Evolutionary conservation across 2,797 vertebrate species (phyloP).

Genomic region (Sardinella longiceps): DNA sequence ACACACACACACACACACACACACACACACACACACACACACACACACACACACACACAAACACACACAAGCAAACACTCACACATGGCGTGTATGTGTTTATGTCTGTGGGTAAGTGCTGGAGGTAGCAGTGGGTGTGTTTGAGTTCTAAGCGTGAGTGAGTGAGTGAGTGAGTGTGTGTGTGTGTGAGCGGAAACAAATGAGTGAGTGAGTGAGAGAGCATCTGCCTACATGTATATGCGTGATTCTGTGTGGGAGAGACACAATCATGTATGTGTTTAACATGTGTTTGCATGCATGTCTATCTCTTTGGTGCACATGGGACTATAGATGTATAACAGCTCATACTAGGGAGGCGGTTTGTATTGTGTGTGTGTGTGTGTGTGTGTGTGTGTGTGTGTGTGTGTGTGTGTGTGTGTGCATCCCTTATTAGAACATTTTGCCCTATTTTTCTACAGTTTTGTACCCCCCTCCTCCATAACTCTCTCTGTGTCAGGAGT

Average conservation of each 20-base stretch:
- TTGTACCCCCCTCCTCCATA: not conserved
- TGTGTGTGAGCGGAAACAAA: no score
- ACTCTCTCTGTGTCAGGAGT: not conserved
- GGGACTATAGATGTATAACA: not conserved
- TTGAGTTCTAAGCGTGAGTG: slow-evolving; percentile 39
- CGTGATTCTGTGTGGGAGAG: not conserved
- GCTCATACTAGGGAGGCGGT: not conserved
- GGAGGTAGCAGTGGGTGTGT: slow-evolving; percentile 22
- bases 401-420: not conserved
- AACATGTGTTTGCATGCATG: slow-evolving; percentile 30
- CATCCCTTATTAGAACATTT: not conserved
- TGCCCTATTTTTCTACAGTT: not conserved
- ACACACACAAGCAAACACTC: not conserved
- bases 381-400: slow-evolving; percentile 7
- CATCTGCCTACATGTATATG: not conserved
- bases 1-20: not conserved
- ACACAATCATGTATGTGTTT: slow-evolving; percentile 33
- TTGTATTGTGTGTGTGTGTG: slow-evolving; percentile 26
- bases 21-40: slow-evolving; percentile 3
- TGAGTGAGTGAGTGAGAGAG: not conserved
- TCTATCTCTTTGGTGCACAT: not conserved
- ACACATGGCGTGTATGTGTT: not conserved
- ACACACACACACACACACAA: not conserved
- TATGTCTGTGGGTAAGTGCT: not conserved
- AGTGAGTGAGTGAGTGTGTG: no score